Percentiles rank a stretch among this genome's conserved stretches.
Conservation (phyloP, 2,888 invertebrate species). For the Notodonta dromedarius region DNA sequence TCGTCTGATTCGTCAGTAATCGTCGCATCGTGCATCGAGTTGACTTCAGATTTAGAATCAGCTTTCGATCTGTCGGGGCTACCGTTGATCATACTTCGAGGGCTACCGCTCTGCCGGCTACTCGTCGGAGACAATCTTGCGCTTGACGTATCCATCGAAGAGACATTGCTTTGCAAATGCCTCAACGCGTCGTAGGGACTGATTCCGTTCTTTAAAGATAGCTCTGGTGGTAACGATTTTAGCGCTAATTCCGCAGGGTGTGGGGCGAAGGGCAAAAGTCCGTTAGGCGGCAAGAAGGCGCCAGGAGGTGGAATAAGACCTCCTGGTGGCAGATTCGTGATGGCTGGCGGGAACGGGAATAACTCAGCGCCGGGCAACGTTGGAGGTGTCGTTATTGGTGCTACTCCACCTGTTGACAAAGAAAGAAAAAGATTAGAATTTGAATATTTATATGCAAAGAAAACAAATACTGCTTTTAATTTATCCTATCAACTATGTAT, state of each 20-base stretch:
- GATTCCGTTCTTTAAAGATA: constrained; percentile 82
- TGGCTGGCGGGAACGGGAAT: constrained; percentile 74
- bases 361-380: constrained; percentile 72
- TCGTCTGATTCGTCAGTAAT: constrained; percentile 87
- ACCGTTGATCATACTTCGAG: constrained; percentile 70
- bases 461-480: too few species aligned
- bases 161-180: constrained; percentile 74
- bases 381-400: constrained; percentile 66
- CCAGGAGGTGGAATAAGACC: constrained; percentile 84
- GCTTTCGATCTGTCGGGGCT: constrained; percentile 80
- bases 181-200: constrained; percentile 84
- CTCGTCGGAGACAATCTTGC: constrained; percentile 83
- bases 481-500: constrained; percentile 1
- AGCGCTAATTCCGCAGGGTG: constrained; percentile 81
- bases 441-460: not conserved
- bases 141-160: constrained; percentile 76
- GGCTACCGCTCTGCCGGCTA: constrained; percentile 82
- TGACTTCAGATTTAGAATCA: constrained; percentile 85
- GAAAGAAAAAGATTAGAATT: constrained; percentile 31
- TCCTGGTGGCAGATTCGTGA: constrained; percentile 73
- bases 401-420: constrained; percentile 76
- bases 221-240: constrained; percentile 75
- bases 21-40: constrained; percentile 86
- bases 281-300: constrained; percentile 82
- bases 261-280: constrained; percentile 80